phyloP scores from a whole-genome alignment of 2,888 invertebrate genomes.

The Drosophila antonietae region DNA sequence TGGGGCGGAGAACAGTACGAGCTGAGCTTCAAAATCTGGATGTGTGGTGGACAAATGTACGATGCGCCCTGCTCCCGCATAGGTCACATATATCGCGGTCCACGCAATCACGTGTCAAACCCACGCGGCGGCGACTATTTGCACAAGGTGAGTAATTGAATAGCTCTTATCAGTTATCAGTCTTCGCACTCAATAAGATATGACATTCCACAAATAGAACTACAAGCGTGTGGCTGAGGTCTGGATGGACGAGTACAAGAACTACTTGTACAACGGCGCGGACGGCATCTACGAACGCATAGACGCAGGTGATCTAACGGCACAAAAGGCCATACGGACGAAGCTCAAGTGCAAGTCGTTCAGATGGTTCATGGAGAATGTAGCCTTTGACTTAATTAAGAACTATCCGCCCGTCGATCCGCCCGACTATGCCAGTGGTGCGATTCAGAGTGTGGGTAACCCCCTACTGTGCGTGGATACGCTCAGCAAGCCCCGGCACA shows the following conservation, averaged over 20 bases:
- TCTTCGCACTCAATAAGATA: background rate
- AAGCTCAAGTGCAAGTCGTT: constrained; percentile 95
- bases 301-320: constrained; percentile 92
- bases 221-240: constrained; percentile 97
- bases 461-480: constrained; percentile 91
- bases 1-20: constrained; percentile 99
- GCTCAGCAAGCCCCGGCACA: constrained; percentile 84
- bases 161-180: background rate
- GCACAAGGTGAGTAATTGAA: constrained; percentile 41
- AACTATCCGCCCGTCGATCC: constrained; percentile 97
- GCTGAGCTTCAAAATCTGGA: constrained; percentile 98
- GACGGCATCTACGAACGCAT: constrained; percentile 90
- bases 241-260: constrained; percentile 99
- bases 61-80: constrained; percentile 97
- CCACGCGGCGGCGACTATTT: constrained; percentile 95
- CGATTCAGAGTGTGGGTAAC: constrained; percentile 88
- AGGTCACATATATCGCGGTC: constrained; percentile 94
- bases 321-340: constrained; percentile 90
- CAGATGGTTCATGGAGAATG: constrained; percentile 97
- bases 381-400: constrained; percentile 95
- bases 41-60: constrained; percentile 96
- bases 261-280: constrained; percentile 92
- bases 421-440: constrained; percentile 91
- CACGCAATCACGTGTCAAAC: constrained; percentile 93
- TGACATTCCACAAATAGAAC: constrained; percentile 87